phyloP scores from a whole-genome alignment of 2,888 invertebrate genomes.

The Parthenolecanium corni region DNA sequence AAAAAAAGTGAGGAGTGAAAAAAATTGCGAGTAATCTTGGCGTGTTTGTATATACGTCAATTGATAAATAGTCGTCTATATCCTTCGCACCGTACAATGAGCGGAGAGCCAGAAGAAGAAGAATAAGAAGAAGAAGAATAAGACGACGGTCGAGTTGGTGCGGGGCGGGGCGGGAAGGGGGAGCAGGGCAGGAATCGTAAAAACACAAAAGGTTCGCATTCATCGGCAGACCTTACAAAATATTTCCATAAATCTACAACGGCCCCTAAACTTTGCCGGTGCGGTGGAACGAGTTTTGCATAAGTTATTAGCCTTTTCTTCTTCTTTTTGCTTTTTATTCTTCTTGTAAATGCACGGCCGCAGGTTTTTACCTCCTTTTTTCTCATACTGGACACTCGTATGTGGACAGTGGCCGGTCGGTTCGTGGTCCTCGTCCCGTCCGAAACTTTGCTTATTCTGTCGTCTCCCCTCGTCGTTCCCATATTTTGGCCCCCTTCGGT shows the following conservation, averaged over 20 bases:
- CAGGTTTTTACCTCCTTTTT: conserved; percentile 17
- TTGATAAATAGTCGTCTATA: conserved; percentile 21
- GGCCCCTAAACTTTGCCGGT: conserved; percentile 4
- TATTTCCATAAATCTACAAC: conserved; percentile 27
- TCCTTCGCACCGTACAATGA: background rate
- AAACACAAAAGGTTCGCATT: conserved; percentile 3
- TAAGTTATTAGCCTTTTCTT: conserved; percentile 21
- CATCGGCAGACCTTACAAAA: conserved; percentile 21
- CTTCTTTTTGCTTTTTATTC: background rate
- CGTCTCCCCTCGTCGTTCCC: conserved; percentile 1
- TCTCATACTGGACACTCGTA: conserved; percentile 22
- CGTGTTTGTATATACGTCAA: conserved; percentile 16
- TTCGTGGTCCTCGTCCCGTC: conserved; percentile 3
- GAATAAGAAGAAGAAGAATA: no score
- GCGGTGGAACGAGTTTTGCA: conserved; percentile 24
- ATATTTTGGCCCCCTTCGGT: conserved; percentile 23
- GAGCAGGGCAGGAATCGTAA: no score
- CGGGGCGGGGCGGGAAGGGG: no score
- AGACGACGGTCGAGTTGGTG: no score
- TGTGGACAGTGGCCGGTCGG: conserved; percentile 22
- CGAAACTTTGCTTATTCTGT: no score
- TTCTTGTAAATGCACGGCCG: no score
- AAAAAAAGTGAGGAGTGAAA: background rate
- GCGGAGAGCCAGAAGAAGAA: no score
- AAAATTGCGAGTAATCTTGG: conserved; percentile 18